Percentiles rank a stretch among this genome's conserved stretches.
Evolutionary conservation across 2,113 vertebrate species (phyloP).

Genomic region (Perca fluviatilis): DNA sequence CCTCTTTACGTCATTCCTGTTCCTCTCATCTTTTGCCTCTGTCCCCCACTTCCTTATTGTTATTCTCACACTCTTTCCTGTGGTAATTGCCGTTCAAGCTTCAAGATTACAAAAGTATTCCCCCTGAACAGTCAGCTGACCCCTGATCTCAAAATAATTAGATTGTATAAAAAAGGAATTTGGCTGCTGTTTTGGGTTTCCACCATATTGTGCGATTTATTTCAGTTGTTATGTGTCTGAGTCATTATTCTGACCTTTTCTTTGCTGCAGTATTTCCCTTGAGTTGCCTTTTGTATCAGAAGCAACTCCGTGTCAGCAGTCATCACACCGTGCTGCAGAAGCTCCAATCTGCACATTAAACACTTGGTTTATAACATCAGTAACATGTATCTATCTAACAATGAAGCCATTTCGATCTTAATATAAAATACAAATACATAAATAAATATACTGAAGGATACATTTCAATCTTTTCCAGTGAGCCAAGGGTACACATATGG

Average conservation of each 20-base stretch:
- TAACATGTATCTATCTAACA: not conserved
- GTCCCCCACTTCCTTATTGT: not conserved
- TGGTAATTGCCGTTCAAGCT: constrained; percentile 55
- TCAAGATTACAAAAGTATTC: constrained; percentile 12
- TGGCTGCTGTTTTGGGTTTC: constrained; percentile 8
- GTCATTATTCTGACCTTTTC: not conserved
- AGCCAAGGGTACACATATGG: too few relatives aligned
- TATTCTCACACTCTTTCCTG: constrained; percentile 17
- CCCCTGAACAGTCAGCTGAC: constrained; percentile 35
- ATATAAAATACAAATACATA: too few relatives aligned
- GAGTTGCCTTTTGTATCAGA: not conserved
- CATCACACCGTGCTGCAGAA: not conserved
- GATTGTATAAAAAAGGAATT: not conserved
- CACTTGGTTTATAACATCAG: not conserved
- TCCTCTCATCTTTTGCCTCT: constrained; percentile 32
- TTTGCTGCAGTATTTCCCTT: not conserved
- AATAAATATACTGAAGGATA: not conserved
- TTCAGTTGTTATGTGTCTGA: constrained; percentile 10
- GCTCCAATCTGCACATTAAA: not conserved
- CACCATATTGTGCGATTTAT: not conserved
- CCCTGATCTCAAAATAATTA: constrained; percentile 58
- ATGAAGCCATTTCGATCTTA: too few relatives aligned
- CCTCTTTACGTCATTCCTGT: constrained; percentile 37
- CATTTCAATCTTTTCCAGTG: not conserved
- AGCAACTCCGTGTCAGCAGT: not conserved